Conservation (phyloP, 2,888 invertebrate genomes). For the Spicauda simplicius region DNA sequence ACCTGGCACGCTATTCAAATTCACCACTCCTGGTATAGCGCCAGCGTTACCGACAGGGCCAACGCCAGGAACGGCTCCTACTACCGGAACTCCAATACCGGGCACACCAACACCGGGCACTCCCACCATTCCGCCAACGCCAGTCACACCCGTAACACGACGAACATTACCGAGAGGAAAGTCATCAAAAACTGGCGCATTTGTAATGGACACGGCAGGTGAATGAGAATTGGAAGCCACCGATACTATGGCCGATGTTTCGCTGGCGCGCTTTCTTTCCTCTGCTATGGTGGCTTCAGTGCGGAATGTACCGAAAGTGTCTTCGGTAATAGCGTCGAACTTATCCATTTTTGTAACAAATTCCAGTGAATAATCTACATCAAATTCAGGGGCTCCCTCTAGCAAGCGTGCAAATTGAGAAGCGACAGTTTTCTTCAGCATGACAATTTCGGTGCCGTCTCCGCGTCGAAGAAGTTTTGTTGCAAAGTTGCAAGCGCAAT, state of each 20-base stretch:
- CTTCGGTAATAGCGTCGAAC: conserved; percentile 90
- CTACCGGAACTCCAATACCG: conserved; percentile 61
- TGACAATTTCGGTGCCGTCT: conserved; percentile 93
- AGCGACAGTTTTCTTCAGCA: conserved; percentile 91
- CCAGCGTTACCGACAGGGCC: conserved; percentile 58
- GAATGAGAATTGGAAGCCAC: conserved; percentile 74
- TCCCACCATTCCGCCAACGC: conserved; percentile 52
- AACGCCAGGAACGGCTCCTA: conserved; percentile 61
- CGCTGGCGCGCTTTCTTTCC: conserved; percentile 81
- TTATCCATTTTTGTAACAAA: conserved; percentile 92
- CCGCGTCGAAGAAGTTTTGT: conserved; percentile 92
- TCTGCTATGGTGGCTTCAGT: conserved; percentile 86
- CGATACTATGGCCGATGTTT: conserved; percentile 74
- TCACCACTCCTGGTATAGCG: conserved; percentile 66
- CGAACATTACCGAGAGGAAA: conserved; percentile 83
- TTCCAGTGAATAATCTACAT: conserved; percentile 91
- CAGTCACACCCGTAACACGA: conserved; percentile 61
- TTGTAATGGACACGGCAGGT: conserved; percentile 83
- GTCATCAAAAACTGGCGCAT: conserved; percentile 92
- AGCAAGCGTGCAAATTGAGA: conserved; percentile 91
- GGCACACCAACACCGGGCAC: conserved; percentile 51
- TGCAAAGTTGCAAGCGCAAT: conserved; percentile 94
- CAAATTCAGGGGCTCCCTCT: conserved; percentile 92
- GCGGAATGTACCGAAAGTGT: conserved; percentile 90
- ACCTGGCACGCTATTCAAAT: conserved; percentile 61